Base-by-base conservation (phyloP, 2,797 vertebrate genomes). In the Pempheris klunzingeri region DNA sequence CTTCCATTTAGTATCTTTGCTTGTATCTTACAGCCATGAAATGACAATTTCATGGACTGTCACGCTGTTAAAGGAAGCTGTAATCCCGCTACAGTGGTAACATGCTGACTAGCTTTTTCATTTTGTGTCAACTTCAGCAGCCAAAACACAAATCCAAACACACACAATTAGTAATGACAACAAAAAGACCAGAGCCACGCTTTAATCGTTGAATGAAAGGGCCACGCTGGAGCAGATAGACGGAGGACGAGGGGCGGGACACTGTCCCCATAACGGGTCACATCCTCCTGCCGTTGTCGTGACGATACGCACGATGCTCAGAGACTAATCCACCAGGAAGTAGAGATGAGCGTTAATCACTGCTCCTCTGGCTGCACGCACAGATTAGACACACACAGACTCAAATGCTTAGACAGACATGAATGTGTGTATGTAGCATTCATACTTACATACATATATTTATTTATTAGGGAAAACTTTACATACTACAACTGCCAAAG, bases 291-390 rank as follows among this genome's bases (percentile, higher is more conserved):
- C 38, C 10, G 39, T 44, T 81, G 60, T 62, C 63, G 70, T 86
- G 84, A 85, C 38, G 22, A 80, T 55, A 53, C 28, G 32, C 72
- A 54, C 11, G 22, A 88, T 54, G 72, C 28, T 79, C 30, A 0
- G 30, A 65, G 53, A 75, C 57, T 88, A 91, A 92, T 90, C 89
- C 88, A 78, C 5, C 83, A 68, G 84, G 77, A 90, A 88, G 80
- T 58, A 53, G 68, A 89, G 87, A 88, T 89, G 88, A 88, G 62
- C 59, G 30, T 71, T 87, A 86, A 91, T 88, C 88, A 85, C 80
- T 50, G 57, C 69, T 86, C 38, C 20, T 78, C 73, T 86, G 66
- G 17, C 64, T 28, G 73, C 88, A 89, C 77, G 73, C 79, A 90
- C 68, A 78, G 82, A 89, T 90, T 89, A 87, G 55, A 80, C 58